Conservation (phyloP, 2,888 invertebrate species). For the Agonopterix alstromeriana region DNA sequence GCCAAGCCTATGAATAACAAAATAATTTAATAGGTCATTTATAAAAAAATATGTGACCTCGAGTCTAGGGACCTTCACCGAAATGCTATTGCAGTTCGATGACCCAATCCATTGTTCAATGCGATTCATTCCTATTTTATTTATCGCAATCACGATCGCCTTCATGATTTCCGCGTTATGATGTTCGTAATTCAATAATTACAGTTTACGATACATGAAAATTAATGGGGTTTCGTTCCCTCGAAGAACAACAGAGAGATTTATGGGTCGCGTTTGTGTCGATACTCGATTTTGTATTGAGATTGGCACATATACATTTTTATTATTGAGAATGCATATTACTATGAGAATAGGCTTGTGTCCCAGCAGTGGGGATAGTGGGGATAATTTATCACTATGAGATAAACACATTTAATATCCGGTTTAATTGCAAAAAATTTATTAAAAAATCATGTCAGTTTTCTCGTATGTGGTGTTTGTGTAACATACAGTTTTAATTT, state of each 20-base stretch:
- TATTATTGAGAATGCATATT: too few relatives aligned
- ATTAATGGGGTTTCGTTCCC: slow-evolving; percentile 35
- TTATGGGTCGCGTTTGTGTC: slow-evolving; percentile 18
- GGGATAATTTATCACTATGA: too few relatives aligned
- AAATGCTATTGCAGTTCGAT: slow-evolving; percentile 68
- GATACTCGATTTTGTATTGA: too few relatives aligned
- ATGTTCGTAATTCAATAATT: slow-evolving; percentile 56
- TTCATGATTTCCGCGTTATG: slow-evolving; percentile 69
- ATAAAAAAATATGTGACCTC: slow-evolving; percentile 35
- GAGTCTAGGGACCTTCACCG: slow-evolving; percentile 64
- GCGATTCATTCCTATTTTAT: slow-evolving; percentile 62
- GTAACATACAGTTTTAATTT: too few relatives aligned
- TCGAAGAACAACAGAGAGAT: slow-evolving; percentile 22
- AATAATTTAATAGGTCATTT: background rate
- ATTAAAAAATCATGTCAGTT: too few relatives aligned
- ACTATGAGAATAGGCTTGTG: too few relatives aligned
- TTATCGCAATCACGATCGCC: slow-evolving; percentile 52
- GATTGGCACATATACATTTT: too few relatives aligned
- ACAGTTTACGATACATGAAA: slow-evolving; percentile 43
- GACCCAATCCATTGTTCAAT: slow-evolving; percentile 59
- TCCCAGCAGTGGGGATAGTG: too few relatives aligned
- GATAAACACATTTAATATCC: too few relatives aligned
- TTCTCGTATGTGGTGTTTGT: too few relatives aligned
- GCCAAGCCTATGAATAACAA: too few relatives aligned
- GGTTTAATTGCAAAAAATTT: too few relatives aligned